These are phyloP conservation scores for Cheilosia pagana DNA, from an alignment of 2,888 invertebrate species.

Conservation along the genomic window DNA sequence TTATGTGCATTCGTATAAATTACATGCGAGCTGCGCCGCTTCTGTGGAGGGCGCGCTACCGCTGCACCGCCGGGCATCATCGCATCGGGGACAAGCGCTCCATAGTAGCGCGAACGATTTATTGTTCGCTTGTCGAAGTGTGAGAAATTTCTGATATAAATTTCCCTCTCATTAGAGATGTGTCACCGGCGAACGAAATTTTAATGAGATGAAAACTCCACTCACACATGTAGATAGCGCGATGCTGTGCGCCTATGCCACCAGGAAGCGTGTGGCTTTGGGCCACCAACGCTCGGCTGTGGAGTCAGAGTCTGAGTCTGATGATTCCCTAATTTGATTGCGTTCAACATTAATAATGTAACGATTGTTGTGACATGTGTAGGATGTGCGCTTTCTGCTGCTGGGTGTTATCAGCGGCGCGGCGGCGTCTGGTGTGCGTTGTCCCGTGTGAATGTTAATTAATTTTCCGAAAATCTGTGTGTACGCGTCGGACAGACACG, in stretches of 20 bases:
- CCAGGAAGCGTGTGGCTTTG: slow-evolving; percentile 45
- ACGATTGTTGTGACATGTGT: slow-evolving; percentile 71
- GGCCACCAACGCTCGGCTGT: slow-evolving; percentile 65
- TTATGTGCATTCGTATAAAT: slow-evolving; percentile 71
- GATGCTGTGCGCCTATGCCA: slow-evolving; percentile 24
- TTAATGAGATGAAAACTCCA: slow-evolving; percentile 75
- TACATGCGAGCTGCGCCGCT: slow-evolving; percentile 18
- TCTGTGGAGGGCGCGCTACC: slow-evolving; percentile 35
- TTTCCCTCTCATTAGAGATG: slow-evolving; percentile 75
- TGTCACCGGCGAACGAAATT: slow-evolving; percentile 75
- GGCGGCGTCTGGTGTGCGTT: not conserved
- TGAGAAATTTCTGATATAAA: slow-evolving; percentile 80
- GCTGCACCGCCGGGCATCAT: not conserved
- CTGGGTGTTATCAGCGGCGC: slow-evolving; percentile 23
- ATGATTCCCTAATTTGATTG: slow-evolving; percentile 70
- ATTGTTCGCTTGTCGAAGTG: slow-evolving; percentile 81
- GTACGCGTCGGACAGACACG: not conserved
- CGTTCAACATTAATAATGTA: slow-evolving; percentile 69
- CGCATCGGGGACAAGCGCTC: not conserved
- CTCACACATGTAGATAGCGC: slow-evolving; percentile 1
- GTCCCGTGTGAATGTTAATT: slow-evolving; percentile 52
- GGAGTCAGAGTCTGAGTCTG: no score
- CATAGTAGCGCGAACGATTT: slow-evolving; percentile 76
- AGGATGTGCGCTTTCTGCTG: slow-evolving; percentile 52
- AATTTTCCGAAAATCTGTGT: slow-evolving; percentile 57